These are phyloP conservation scores for Mycteria americana DNA, from an alignment of 2,797 vertebrate species.

Conservation along the genomic window DNA sequence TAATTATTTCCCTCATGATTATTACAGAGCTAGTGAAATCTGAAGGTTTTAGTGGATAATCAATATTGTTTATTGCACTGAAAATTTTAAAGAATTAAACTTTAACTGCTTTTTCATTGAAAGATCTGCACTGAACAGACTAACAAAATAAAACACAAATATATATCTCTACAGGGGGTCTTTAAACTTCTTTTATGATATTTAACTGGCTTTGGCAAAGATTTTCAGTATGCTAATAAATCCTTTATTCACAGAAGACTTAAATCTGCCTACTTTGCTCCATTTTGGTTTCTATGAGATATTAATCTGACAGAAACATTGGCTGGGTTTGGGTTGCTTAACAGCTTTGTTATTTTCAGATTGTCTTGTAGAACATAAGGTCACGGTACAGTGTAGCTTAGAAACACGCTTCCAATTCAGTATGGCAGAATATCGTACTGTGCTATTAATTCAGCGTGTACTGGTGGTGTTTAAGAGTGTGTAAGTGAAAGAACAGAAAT, in stretches of 20 bases:
- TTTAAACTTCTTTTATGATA: conserved; percentile 61
- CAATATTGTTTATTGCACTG: conserved; percentile 65
- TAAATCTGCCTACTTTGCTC: conserved; percentile 67
- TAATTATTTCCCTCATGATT: conserved; percentile 59
- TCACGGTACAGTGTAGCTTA: conserved; percentile 20
- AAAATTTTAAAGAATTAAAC: conserved; percentile 63
- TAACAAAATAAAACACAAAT: conserved; percentile 66
- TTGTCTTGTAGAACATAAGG: conserved; percentile 64
- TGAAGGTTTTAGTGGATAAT: conserved; percentile 65
- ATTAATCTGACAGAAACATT: conserved; percentile 65
- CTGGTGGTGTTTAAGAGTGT: background rate
- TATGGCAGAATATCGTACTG: conserved; percentile 23
- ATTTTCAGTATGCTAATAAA: conserved; percentile 64
- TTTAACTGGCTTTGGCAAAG: conserved; percentile 63
- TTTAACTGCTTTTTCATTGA: conserved; percentile 51
- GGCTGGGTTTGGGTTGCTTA: conserved; percentile 36
- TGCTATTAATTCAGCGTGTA: background rate
- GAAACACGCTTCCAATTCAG: conserved; percentile 33
- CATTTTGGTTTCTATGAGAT: conserved; percentile 63
- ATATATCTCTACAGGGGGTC: conserved; percentile 53
- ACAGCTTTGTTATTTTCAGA: conserved; percentile 63
- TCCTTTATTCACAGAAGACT: conserved; percentile 65
- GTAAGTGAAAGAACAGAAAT: conserved; percentile 41
- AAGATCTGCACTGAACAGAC: conserved; percentile 39
- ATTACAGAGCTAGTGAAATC: conserved; percentile 57